Evolutionary conservation across 2,113 vertebrate species (phyloP), one percentile per base, ranked within the genome.

Genomic region (Holacanthus passer): DNA sequence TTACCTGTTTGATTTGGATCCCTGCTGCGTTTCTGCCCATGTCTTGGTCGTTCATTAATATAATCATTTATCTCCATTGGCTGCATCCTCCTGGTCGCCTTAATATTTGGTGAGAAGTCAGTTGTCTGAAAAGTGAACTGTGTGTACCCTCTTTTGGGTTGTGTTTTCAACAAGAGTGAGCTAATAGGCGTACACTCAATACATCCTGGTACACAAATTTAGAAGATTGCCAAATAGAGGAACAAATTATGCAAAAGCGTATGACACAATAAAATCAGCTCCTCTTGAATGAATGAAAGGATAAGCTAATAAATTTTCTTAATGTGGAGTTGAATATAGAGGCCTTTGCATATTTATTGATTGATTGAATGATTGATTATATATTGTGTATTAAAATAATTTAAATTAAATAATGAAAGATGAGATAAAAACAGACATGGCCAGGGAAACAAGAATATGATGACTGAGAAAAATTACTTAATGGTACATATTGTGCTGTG

Each of bases 1-100:
- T 72, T 77, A 85, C 73, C 73, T 53, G 32, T 45, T 66, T 47
- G 43, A 55, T 56, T 27, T 31, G 2, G 17, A 14, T 67, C 22
- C 7, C 22, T 32, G 3, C 39, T 41, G 20, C 0, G 0, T 37
- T 47, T 60, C 37, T 29, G 29, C 10, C 3, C 3, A 41, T 0
- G 3, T 17, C 41, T 43, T 6, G 74, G 50, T 60, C 0, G 2
- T 27, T 72, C 32, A n/a, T 83, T 72, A 0, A 35, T 1, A 35
- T 77, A 60, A 2, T 67, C 68, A 0, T 6, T 0, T 43, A 43
- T 31, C 24, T 77, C 67, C 3, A 45, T 39, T 37, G 24, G 41
- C 52, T 75, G 71, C 41, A 58, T 83, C 10, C 8, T 8, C 7
- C 39, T 56, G 7, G 29, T 32, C 47, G 12, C 31, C 24, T 9